These are phyloP conservation scores for Torymus texanus DNA, from an alignment of 2,888 invertebrate genomes.

Conservation along the genomic window DNA sequence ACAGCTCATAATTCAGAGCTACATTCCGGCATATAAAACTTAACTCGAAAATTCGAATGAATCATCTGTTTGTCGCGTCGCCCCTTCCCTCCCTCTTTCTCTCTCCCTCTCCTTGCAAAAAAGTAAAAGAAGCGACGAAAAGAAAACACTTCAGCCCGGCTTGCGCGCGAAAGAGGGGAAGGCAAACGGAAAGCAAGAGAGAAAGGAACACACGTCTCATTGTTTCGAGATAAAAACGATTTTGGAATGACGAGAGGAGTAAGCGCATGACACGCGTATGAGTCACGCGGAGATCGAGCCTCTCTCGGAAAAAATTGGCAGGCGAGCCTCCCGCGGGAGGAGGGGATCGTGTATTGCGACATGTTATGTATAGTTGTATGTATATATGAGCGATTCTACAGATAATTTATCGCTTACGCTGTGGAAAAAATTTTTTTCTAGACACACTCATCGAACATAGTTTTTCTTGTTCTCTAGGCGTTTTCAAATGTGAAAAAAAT, in stretches of 20 bases:
- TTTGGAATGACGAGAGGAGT: neutral
- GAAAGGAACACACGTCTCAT: slow-evolving; percentile 1
- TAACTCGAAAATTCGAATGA: slow-evolving; percentile 13
- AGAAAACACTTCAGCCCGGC: neutral
- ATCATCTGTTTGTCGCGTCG: neutral
- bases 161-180: neutral
- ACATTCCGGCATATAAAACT: neutral
- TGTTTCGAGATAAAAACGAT: slow-evolving; percentile 25
- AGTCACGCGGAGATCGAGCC: slow-evolving; percentile 1
- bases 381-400: too few species aligned
- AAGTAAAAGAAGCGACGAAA: neutral
- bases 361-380: too few species aligned
- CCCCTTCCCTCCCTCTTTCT: neutral
- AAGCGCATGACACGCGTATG: neutral
- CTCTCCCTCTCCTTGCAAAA: neutral
- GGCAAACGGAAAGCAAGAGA: neutral
- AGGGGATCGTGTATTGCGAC: too few species aligned
- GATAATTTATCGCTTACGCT: too few species aligned
- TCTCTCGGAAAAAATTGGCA: slow-evolving; percentile 7
- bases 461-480: too few species aligned
- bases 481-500: too few species aligned
- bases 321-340: too few species aligned
- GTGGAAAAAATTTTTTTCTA: too few species aligned
- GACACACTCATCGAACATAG: too few species aligned
- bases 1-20: neutral